phyloP scores from a whole-genome alignment of 2,113 vertebrate genomes.

The Hippolais icterina region DNA sequence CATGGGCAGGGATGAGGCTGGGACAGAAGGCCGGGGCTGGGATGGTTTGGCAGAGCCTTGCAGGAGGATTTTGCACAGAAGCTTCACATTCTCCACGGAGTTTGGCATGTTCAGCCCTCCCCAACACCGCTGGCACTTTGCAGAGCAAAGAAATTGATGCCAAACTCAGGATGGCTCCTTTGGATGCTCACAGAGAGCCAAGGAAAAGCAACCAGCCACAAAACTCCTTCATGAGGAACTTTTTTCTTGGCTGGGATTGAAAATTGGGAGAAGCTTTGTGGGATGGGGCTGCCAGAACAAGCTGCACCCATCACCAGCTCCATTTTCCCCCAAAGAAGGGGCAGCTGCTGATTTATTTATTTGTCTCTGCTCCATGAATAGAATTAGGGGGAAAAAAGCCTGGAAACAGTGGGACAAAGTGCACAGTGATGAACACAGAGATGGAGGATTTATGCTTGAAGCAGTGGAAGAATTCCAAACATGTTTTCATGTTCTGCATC shows the following conservation, averaged over 20 bases:
- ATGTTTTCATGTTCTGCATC: background rate
- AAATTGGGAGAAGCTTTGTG: background rate
- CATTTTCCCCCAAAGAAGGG: background rate
- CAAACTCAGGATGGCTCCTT: background rate
- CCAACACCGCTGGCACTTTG: background rate
- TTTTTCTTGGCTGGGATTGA: background rate
- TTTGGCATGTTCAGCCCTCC: background rate
- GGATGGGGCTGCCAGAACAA: background rate
- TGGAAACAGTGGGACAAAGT: background rate
- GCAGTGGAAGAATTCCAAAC: constrained; percentile 2
- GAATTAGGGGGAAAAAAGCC: background rate
- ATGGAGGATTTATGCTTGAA: background rate
- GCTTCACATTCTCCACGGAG: background rate
- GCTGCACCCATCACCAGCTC: background rate
- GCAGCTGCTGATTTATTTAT: background rate
- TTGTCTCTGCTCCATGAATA: background rate
- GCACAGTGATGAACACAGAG: background rate
- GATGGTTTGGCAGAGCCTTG: background rate
- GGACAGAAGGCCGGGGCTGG: background rate
- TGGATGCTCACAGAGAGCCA: background rate
- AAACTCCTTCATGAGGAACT: background rate
- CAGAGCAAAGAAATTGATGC: background rate
- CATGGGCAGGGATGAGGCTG: background rate
- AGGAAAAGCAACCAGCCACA: background rate
- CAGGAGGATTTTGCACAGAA: background rate